Conservation (phyloP, 2,797 vertebrate genomes). For the Microctenopoma steveboyesi region DNA sequence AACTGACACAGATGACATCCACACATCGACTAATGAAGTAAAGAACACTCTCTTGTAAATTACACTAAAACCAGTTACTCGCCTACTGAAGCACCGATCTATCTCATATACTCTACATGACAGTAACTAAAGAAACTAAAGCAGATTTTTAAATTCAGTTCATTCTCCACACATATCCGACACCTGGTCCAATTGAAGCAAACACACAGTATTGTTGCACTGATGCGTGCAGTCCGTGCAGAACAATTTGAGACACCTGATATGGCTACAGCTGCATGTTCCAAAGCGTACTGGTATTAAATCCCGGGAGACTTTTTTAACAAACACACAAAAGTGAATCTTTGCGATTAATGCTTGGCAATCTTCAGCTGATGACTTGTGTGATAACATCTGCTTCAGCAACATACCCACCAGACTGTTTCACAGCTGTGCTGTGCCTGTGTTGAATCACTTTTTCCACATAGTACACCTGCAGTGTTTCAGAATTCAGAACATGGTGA, state of each 20-base stretch:
- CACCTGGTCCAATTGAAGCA: not conserved
- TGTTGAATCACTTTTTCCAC: constrained; percentile 25
- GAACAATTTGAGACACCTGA: constrained; percentile 16
- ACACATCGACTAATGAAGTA: not conserved
- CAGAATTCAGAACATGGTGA: constrained; percentile 47
- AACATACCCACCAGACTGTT: constrained; percentile 35
- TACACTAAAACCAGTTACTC: not conserved
- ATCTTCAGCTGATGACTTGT: constrained; percentile 41
- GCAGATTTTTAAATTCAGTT: not conserved
- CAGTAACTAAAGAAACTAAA: not conserved
- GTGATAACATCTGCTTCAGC: constrained; percentile 46
- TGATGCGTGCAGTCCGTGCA: constrained; percentile 11
- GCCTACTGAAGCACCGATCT: not conserved
- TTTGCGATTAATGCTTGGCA: constrained; percentile 18
- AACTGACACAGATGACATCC: not conserved
- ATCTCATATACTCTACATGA: not conserved
- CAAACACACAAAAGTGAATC: constrained; percentile 37
- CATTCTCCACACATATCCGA: not conserved
- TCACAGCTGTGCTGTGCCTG: constrained; percentile 41
- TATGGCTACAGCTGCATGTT: constrained; percentile 31
- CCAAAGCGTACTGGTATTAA: constrained; percentile 26
- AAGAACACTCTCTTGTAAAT: not conserved
- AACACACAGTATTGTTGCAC: not conserved
- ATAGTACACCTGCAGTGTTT: constrained; percentile 26
- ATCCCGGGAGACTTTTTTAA: constrained; percentile 29